phyloP scores from a whole-genome alignment of 2,888 invertebrate genomes.

The Acleris sparsana region DNA sequence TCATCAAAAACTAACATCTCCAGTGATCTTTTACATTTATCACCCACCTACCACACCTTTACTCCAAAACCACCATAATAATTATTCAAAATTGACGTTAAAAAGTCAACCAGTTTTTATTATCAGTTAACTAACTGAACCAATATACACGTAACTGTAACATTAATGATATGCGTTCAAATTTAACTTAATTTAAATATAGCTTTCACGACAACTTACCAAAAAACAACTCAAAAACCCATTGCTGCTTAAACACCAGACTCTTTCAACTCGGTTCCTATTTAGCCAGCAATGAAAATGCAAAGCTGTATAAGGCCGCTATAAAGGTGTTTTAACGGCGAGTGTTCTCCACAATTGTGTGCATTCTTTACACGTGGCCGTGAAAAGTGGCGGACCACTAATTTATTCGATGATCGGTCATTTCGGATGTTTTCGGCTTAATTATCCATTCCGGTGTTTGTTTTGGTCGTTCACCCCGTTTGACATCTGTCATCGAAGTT shows the following conservation, averaged over 20 bases:
- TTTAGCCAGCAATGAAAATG: conserved; percentile 42
- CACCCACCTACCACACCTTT: too few species aligned
- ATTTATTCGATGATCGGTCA: conserved; percentile 73
- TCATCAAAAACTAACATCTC: too few species aligned
- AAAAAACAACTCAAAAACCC: not conserved
- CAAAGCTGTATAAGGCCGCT: not conserved
- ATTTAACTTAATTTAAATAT: conserved; percentile 64
- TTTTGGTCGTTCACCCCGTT: conserved; percentile 38
- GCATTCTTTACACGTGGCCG: conserved; percentile 69
- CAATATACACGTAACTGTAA: conserved; percentile 42
- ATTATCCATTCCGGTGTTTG: conserved; percentile 75
- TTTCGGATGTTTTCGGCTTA: conserved; percentile 62
- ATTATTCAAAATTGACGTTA: not conserved
- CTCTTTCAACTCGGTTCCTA: not conserved
- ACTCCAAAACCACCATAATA: not conserved
- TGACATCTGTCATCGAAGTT: conserved; percentile 9
- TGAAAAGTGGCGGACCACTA: conserved; percentile 72
- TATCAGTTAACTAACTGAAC: conserved; percentile 17
- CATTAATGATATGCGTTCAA: conserved; percentile 50
- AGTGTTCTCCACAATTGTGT: conserved; percentile 64
- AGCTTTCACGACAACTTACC: conserved; percentile 6
- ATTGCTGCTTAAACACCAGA: conserved; percentile 3
- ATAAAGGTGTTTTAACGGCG: not conserved
- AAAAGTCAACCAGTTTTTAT: conserved; percentile 14
- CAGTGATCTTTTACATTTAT: too few species aligned